Conservation (phyloP, 2,797 vertebrate genomes). For the Protonibea diacanthus region DNA sequence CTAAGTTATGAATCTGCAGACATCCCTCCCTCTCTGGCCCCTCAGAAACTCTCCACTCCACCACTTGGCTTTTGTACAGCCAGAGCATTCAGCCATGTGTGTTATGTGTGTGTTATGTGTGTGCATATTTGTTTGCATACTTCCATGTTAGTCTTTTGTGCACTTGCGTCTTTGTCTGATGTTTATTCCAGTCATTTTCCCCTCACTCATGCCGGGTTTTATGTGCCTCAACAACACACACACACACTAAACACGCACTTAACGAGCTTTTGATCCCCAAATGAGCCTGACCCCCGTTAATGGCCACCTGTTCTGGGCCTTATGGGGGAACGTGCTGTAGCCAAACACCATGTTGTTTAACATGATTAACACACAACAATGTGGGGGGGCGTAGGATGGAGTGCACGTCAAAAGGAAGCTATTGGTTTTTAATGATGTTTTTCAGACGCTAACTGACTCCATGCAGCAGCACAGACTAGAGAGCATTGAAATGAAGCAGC, state of each 20-base stretch:
- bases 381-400: slow-evolving; percentile 36
- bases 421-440: slow-evolving; percentile 77
- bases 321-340: slow-evolving; percentile 54
- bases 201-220: neutral
- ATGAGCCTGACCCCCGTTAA: slow-evolving; percentile 62
- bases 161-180: neutral
- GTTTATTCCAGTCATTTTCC: slow-evolving; percentile 23
- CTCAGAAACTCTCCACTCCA: slow-evolving; percentile 43
- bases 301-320: slow-evolving; percentile 72
- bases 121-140: neutral
- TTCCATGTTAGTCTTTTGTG: slow-evolving; percentile 9
- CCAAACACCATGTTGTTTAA: slow-evolving; percentile 71
- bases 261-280: slow-evolving; percentile 53
- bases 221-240: slow-evolving; percentile 4
- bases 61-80: slow-evolving; percentile 54
- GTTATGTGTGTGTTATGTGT: neutral
- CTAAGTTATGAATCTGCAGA: slow-evolving; percentile 71
- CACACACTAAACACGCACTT: slow-evolving; percentile 40
- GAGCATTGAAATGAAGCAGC: slow-evolving; percentile 57
- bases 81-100: slow-evolving; percentile 24
- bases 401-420: slow-evolving; percentile 60
- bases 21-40: slow-evolving; percentile 60
- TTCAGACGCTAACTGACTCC: slow-evolving; percentile 59
- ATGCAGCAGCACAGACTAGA: slow-evolving; percentile 19
- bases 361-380: slow-evolving; percentile 66